phyloP scores from a whole-genome alignment of 2,888 invertebrate species.

The Branchellion lobata region DNA sequence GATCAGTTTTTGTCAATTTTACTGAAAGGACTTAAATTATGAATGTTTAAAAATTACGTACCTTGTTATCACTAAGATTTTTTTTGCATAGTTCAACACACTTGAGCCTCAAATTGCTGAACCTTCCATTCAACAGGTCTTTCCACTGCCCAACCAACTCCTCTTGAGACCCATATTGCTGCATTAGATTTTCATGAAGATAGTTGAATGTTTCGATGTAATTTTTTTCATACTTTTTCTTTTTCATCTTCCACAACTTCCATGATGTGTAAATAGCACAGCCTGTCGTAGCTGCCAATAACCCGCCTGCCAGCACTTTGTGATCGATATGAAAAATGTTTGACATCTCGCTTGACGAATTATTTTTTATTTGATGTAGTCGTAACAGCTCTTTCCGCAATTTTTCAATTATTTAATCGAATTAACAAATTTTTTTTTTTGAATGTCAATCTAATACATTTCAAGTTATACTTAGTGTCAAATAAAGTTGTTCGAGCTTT shows the following conservation, averaged over 20 bases:
- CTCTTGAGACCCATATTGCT: constrained; percentile 57
- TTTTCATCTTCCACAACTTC: constrained; percentile 38
- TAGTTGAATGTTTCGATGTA: constrained; percentile 57
- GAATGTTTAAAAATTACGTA: not conserved
- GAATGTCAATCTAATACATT: too few species aligned
- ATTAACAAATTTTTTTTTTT: too few species aligned
- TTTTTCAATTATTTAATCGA: too few species aligned
- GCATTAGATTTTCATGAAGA: constrained; percentile 58
- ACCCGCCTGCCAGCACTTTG: constrained; percentile 40
- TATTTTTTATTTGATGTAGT: too few species aligned
- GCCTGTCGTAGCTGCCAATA: constrained; percentile 45
- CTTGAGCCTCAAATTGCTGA: constrained; percentile 58
- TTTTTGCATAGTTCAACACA: constrained; percentile 59
- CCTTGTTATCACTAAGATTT: constrained; percentile 51
- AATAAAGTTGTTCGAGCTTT: too few species aligned
- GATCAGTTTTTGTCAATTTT: constrained; percentile 51
- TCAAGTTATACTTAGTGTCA: too few species aligned
- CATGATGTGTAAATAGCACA: constrained; percentile 46
- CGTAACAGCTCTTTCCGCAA: too few species aligned
- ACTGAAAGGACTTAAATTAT: constrained; percentile 5
- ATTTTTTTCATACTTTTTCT: constrained; percentile 43
- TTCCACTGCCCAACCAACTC: constrained; percentile 58
- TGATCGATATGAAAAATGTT: constrained; percentile 43
- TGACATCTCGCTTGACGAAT: too few species aligned
- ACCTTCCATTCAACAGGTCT: constrained; percentile 42